phyloP scores from a whole-genome alignment of 2,888 invertebrate species.

The Dinocampus coccinellae region DNA sequence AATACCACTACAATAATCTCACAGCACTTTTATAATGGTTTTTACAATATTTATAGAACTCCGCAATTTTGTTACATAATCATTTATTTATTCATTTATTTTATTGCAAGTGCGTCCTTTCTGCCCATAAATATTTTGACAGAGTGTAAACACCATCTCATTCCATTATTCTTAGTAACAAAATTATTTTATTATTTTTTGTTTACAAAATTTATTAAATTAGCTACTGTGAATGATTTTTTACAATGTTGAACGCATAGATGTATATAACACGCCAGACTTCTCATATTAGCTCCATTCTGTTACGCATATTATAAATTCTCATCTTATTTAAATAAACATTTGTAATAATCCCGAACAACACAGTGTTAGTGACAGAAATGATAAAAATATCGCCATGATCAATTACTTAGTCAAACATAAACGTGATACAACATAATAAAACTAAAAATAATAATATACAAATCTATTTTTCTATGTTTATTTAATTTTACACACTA shows the following conservation, averaged over 20 bases:
- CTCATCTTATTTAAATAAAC: background rate
- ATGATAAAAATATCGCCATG: background rate
- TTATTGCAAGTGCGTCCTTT: slow-evolving; percentile 55
- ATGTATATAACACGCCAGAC: background rate
- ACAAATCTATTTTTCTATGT: background rate
- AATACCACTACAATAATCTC: background rate
- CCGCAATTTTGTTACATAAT: too few relatives aligned
- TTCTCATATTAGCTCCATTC: background rate
- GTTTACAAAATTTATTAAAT: too few relatives aligned
- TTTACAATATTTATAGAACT: too few relatives aligned
- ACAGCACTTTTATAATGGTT: background rate
- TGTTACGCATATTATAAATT: background rate
- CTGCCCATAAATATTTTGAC: slow-evolving; percentile 63
- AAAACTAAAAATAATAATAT: background rate
- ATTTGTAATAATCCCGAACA: background rate
- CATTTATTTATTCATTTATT: too few relatives aligned
- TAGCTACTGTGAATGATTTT: slow-evolving; percentile 41
- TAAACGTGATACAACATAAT: background rate
- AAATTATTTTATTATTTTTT: slow-evolving; percentile 16
- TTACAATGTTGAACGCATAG: slow-evolving; percentile 31
- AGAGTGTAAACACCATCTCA: slow-evolving; percentile 51
- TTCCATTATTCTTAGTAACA: slow-evolving; percentile 49
- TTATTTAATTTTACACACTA: background rate
- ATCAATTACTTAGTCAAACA: background rate
- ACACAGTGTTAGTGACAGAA: background rate